These are phyloP conservation scores for Eledone cirrhosa DNA, from an alignment of 2,888 invertebrate genomes.

Conservation along the genomic window DNA sequence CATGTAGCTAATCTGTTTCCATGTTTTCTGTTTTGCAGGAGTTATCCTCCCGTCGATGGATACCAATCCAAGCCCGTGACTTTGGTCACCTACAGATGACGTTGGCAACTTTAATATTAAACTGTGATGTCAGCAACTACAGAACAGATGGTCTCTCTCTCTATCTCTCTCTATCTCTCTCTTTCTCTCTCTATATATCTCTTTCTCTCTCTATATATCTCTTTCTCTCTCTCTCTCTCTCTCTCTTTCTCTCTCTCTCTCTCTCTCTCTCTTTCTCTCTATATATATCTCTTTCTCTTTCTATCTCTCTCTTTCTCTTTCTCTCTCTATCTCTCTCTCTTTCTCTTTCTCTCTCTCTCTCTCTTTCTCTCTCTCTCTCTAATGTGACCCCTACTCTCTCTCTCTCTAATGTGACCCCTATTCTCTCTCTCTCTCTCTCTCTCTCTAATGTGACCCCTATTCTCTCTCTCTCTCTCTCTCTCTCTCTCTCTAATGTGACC, in stretches of 20 bases:
- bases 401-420: too few relatives aligned
- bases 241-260: background rate
- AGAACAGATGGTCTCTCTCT: constrained; percentile 55
- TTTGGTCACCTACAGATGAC: constrained; percentile 67
- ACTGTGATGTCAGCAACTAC: constrained; percentile 64
- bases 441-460: too few relatives aligned
- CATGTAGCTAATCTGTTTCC: background rate
- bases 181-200: background rate
- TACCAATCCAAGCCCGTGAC: constrained; percentile 67
- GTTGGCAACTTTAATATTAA: constrained; percentile 66
- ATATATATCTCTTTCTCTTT: too few relatives aligned
- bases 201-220: too few relatives aligned
- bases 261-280: constrained; percentile 31
- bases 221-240: constrained; percentile 22
- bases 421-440: too few relatives aligned
- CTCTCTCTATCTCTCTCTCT: too few relatives aligned
- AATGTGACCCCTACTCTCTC: too few relatives aligned
- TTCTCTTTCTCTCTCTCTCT: too few relatives aligned
- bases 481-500: too few relatives aligned
- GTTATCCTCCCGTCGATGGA: constrained; percentile 65
- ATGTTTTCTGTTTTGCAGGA: constrained; percentile 42
- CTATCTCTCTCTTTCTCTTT: too few relatives aligned
- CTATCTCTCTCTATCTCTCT: constrained; percentile 7
- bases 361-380: too few relatives aligned
- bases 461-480: too few relatives aligned